Conservation (phyloP, 2,888 invertebrate genomes). For the Homarus gammarus region DNA sequence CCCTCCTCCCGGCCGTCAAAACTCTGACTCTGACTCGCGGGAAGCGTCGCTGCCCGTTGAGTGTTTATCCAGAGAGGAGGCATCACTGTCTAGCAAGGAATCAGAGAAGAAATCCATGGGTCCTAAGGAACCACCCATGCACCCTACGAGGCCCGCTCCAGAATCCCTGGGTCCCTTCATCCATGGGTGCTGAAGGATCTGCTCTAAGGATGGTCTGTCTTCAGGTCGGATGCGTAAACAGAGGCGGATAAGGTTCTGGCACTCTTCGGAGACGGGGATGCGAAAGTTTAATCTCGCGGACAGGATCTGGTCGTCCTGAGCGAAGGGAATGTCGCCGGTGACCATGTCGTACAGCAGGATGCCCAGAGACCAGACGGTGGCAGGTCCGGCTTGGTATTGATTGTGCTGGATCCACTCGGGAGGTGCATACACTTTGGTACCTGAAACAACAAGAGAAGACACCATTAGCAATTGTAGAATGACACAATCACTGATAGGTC, state of each 20-base stretch:
- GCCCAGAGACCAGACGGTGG: constrained; percentile 84
- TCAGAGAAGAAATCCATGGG: constrained; percentile 53
- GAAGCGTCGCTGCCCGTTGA: constrained; percentile 63
- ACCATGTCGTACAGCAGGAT: constrained; percentile 84
- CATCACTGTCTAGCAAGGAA: constrained; percentile 49
- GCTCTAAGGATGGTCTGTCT: constrained; percentile 81
- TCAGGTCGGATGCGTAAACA: constrained; percentile 81
- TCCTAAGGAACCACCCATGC: constrained; percentile 52
- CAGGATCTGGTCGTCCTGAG: constrained; percentile 82
- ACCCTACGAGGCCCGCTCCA: constrained; percentile 17
- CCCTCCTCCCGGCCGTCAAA: constrained; percentile 54
- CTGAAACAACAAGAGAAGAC: constrained; percentile 79
- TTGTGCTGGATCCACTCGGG: constrained; percentile 83
- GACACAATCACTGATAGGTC: neutral
- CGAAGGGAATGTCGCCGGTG: constrained; percentile 84
- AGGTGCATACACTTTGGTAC: constrained; percentile 84
- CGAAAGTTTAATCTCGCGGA: constrained; percentile 78
- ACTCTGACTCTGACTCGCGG: constrained; percentile 53
- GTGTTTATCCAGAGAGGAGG: constrained; percentile 61
- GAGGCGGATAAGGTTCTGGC: constrained; percentile 81
- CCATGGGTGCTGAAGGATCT: constrained; percentile 82
- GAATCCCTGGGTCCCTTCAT: constrained; percentile 77
- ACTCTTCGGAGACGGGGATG: constrained; percentile 79
- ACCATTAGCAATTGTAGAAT: constrained; percentile 36
- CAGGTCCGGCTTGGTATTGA: constrained; percentile 82